Evolutionary conservation across 2,888 invertebrate species (phyloP), one percentile per base, ranked within the genome.

Genomic region (Itoplectis maculator): DNA sequence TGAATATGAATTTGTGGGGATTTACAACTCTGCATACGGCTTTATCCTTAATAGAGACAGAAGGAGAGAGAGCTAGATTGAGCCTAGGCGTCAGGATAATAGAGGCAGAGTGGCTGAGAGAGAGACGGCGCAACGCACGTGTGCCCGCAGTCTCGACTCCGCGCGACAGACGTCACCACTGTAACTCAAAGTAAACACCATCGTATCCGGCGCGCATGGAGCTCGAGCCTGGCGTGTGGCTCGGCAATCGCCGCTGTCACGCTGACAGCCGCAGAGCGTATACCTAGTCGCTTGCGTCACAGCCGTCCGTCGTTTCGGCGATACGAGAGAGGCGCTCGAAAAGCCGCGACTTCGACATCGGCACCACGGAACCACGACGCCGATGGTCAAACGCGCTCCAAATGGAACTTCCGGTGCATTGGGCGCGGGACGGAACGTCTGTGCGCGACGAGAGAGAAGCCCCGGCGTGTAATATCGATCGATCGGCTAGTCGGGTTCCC

Each of bases 81-180:
- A 29, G 29, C 29, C 29, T 29, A 5, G 29, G 3, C 29, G 5
- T 29, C 29, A 29, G 29, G 29, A 29, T 5, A 29, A 29, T 13
- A 51, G 51, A 8, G 3, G 9, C 1, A 51, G 51, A 51, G 20
- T 0, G n/a, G n/a, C n/a, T n/a, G n/a, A n/a, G 20, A 54, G n/a
- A 54, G 23, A n/a, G 23, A 54, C 6, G 35, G 3, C 54, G 9
- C 23, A 20, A 56, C 35, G 13, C 56, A 56, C 56, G 56, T 35
- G 23, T 56, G 56, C 5, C n/a, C 3, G 0, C 0, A 35, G n/a
- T 56, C 6, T 2, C 6, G 56, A 56, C 2, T 56, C n/a, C 56
- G n/a, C 13, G 4, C 56, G n/a, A 56, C n/a, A 56, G 56, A 56
- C 29, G 29, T 56, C 56, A 35, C 56, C 56, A 35, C 35, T 56